These are phyloP conservation scores for Drosophila arizonae DNA, from an alignment of 1,140 invertebrate genomes.

Conservation along the genomic window DNA sequence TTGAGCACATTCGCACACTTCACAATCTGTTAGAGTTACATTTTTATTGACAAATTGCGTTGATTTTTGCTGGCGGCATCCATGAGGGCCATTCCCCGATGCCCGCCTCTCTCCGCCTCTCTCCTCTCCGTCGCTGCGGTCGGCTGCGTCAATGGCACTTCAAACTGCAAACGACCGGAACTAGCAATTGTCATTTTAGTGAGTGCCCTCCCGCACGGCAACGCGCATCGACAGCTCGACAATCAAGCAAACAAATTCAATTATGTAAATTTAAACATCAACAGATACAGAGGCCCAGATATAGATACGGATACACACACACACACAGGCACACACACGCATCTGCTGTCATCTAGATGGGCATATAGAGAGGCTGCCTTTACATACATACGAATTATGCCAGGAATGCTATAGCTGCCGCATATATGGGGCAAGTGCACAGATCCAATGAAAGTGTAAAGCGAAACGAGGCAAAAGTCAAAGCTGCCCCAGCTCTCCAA, in stretches of 20 bases:
- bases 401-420: conserved; percentile 38
- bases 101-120: neutral
- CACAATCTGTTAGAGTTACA: conserved; percentile 80
- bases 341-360: conserved; percentile 8
- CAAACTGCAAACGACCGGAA: conserved; percentile 81
- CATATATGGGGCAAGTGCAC: conserved; percentile 67
- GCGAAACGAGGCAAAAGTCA: conserved; percentile 65
- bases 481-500: conserved; percentile 4
- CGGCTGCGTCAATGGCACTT: conserved; percentile 74
- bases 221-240: conserved; percentile 73
- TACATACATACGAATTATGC: conserved; percentile 62
- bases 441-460: conserved; percentile 57
- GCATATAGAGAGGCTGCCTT: conserved; percentile 23
- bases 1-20: conserved; percentile 80
- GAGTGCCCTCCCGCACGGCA: conserved; percentile 62
- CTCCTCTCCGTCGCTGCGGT: conserved; percentile 9
- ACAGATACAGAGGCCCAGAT: conserved; percentile 35
- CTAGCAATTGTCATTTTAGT: conserved; percentile 79
- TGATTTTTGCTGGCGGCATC: conserved; percentile 65
- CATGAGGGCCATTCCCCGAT: conserved; percentile 49
- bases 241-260: conserved; percentile 82
- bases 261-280: conserved; percentile 82
- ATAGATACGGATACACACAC: conserved; percentile 2
- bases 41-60: conserved; percentile 82
- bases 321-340: neutral